A percentile compares a stretch with the other conserved stretches of the same genome.
Evolutionary conservation across 2,888 invertebrate genomes (phyloP).

Genomic region (Epirrita christyi): DNA sequence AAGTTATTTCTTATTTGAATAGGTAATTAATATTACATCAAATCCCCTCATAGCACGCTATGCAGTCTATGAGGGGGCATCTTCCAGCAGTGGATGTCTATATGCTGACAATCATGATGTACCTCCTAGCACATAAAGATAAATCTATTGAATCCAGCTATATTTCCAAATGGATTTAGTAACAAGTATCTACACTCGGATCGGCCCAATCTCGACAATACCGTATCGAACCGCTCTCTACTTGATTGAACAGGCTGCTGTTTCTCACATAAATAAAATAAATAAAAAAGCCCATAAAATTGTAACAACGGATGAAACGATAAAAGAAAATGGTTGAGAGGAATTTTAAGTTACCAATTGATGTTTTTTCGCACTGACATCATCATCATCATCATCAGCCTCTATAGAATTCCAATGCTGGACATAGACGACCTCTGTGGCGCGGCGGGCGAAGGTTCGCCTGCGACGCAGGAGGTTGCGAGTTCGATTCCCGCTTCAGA

Average conservation of each 20-base stretch:
- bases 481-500: too few relatives aligned
- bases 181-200: neutral
- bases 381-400: too few relatives aligned
- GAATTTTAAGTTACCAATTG: conserved; percentile 8
- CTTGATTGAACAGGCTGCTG: conserved; percentile 9
- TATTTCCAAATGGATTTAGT: neutral
- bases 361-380: neutral
- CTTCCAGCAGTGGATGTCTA: too few relatives aligned
- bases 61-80: too few relatives aligned
- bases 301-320: conserved; percentile 13
- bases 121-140: neutral
- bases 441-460: too few relatives aligned
- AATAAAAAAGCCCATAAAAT: conserved; percentile 12
- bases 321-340: conserved; percentile 13
- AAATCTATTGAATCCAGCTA: neutral
- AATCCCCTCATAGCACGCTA: too few relatives aligned
- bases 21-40: too few relatives aligned
- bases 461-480: too few relatives aligned
- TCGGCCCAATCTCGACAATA: neutral
- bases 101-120: too few relatives aligned
- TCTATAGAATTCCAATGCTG: too few relatives aligned
- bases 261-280: conserved; percentile 13
- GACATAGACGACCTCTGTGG: too few relatives aligned
- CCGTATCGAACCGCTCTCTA: neutral
- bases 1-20: too few relatives aligned